Percentiles rank a stretch among this genome's conserved stretches.
Conservation (phyloP, 2,113 vertebrate genomes). For the Ariopsis seemanni region DNA sequence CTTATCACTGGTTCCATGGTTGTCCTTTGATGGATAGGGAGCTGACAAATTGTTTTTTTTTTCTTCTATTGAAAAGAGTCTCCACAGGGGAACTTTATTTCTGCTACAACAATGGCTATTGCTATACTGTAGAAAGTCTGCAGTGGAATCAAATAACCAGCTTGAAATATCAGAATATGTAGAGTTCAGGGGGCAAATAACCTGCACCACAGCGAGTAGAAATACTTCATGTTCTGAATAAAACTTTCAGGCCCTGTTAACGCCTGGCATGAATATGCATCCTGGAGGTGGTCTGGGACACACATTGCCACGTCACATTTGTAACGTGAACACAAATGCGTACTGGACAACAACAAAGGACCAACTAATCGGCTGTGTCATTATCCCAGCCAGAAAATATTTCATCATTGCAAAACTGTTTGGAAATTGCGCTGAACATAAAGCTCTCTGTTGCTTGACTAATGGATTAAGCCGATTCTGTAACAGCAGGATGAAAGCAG, state of each 20-base stretch:
- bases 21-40: background rate
- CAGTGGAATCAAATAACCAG: background rate
- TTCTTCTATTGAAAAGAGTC: too few relatives aligned
- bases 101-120: background rate
- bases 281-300: background rate
- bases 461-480: background rate
- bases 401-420: background rate
- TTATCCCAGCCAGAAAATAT: background rate
- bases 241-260: background rate
- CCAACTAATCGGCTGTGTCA: background rate
- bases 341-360: background rate
- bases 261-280: background rate
- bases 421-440: background rate
- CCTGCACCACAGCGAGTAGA: background rate
- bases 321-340: background rate
- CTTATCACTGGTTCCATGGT: background rate
- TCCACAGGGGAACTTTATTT: background rate
- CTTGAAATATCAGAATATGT: background rate
- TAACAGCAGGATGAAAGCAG: background rate
- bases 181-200: background rate
- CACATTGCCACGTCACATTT: background rate
- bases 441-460: background rate
- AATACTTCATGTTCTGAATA: background rate
- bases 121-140: background rate
- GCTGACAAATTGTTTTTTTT: background rate